Percentiles rank a stretch among this genome's conserved stretches.
phyloP scores from a whole-genome alignment of 2,888 invertebrate genomes.

The Cephonodes hylas region DNA sequence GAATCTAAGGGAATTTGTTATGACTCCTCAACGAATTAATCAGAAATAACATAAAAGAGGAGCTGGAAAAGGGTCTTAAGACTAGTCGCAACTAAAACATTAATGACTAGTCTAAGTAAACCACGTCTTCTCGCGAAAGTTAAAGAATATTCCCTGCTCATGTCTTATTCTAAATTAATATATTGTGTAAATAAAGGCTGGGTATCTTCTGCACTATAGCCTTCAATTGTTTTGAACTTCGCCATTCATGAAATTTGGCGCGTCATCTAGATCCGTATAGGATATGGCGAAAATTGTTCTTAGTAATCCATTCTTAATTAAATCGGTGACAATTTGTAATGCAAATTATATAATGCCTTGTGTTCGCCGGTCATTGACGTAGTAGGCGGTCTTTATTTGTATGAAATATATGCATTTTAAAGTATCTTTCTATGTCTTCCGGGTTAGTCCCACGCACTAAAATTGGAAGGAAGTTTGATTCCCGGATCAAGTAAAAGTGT shows the following conservation, averaged over 20 bases:
- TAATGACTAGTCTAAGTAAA: too few relatives aligned
- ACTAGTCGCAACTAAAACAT: too few relatives aligned
- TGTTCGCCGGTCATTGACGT: not conserved
- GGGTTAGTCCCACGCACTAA: too few relatives aligned
- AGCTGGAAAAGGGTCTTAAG: too few relatives aligned
- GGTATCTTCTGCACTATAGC: not conserved
- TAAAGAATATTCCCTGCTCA: too few relatives aligned
- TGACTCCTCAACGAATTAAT: too few relatives aligned
- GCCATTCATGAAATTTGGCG: not conserved
- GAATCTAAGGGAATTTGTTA: too few relatives aligned
- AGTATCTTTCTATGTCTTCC: not conserved
- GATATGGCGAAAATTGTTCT: constrained; percentile 7
- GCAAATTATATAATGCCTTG: not conserved
- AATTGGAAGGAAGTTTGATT: too few relatives aligned
- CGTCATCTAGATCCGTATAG: constrained; percentile 16
- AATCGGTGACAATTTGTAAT: not conserved
- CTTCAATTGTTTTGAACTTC: constrained; percentile 31
- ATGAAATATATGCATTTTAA: too few relatives aligned
- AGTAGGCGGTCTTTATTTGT: not conserved
- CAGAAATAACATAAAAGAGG: too few relatives aligned
- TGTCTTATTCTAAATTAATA: not conserved
- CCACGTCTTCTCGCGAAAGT: too few relatives aligned
- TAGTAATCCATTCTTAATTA: not conserved
- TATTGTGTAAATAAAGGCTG: not conserved
- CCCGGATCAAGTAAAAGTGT: too few relatives aligned